A percentile compares a stretch with the other conserved stretches of the same genome.
phyloP scores from a whole-genome alignment of 2,113 vertebrate species.

The Felis catus region F.catus_Fca126_mat1.0 CM031412.1:59078001-59078500 shows the following conservation, averaged over 20 bases:
- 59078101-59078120: neutral
- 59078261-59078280: neutral
- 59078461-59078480: neutral
- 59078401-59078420: neutral
- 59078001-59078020: neutral
- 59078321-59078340: neutral
- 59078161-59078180: neutral
- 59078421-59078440: neutral
- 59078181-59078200: neutral
- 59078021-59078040: neutral
- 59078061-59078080: neutral
- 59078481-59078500: neutral
- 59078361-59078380: neutral
- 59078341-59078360: neutral
- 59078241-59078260: neutral
- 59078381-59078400: neutral
- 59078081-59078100: neutral
- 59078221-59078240: neutral
- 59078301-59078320: neutral
- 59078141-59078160: neutral
- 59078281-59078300: constrained; percentile 31
- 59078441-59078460: neutral
- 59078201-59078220: neutral
- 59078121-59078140: neutral
- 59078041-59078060: neutral